These are phyloP conservation scores for Sebastes minor DNA, from an alignment of 2,797 vertebrate genomes.

Conservation along the genomic window DNA sequence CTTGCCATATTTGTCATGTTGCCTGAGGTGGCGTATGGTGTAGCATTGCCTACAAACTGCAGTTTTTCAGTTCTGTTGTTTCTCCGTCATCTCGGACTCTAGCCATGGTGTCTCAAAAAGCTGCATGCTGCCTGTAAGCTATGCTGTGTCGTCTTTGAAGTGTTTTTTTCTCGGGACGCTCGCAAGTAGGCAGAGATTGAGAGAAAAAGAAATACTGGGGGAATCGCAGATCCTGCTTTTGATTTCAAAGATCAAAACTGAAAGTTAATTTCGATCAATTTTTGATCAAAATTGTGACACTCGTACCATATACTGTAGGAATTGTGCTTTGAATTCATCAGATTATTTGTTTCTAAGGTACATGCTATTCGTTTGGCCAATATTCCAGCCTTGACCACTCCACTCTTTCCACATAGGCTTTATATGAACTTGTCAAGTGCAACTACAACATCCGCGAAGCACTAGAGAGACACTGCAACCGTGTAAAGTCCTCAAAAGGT, in stretches of 20 bases:
- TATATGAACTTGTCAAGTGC: constrained; percentile 93
- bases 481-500: constrained; percentile 90
- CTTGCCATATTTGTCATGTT: background rate
- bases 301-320: background rate
- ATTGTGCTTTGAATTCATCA: background rate
- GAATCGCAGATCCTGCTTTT: background rate
- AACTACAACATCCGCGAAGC: constrained; percentile 92
- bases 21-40: background rate
- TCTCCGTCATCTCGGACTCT: background rate
- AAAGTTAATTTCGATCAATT: background rate
- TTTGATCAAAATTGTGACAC: background rate
- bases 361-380: background rate
- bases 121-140: background rate
- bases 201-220: background rate
- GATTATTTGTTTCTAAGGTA: background rate
- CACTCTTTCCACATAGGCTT: constrained; percentile 80
- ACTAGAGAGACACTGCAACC: constrained; percentile 88
- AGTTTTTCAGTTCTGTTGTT: background rate
- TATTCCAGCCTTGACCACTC: background rate
- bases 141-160: background rate
- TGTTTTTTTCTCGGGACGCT: background rate
- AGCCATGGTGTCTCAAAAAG: background rate
- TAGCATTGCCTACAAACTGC: background rate
- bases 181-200: background rate
- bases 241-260: background rate